Evolutionary conservation across 2,113 vertebrate genomes (phyloP).

Genomic region (Diadophis punctatus): DNA sequence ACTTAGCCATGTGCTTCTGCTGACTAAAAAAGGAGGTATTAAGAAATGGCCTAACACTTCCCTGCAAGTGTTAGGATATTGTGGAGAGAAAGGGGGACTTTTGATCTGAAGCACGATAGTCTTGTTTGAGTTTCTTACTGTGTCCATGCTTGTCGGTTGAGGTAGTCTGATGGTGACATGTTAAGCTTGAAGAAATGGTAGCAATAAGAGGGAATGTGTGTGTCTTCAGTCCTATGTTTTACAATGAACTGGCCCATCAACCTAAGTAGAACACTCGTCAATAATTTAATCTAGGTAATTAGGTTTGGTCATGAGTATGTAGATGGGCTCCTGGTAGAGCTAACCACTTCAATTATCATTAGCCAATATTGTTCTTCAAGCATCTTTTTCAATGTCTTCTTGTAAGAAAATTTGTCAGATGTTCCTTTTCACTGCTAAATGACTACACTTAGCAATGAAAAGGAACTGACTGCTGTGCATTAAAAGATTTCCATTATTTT

Average conservation of each 20-base stretch:
- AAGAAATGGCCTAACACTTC: neutral
- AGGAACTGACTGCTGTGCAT: neutral
- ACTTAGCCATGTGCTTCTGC: neutral
- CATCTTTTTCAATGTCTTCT: neutral
- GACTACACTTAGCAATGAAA: neutral
- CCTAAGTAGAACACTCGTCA: neutral
- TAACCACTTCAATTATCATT: neutral
- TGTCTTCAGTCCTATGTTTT: neutral
- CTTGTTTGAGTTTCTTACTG: neutral
- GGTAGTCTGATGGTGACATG: neutral
- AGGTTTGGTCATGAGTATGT: neutral
- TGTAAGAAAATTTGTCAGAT: neutral
- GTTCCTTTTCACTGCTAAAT: neutral
- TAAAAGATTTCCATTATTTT: neutral
- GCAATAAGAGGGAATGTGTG: neutral
- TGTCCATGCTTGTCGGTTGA: neutral
- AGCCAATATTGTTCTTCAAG: neutral
- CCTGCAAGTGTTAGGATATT: neutral
- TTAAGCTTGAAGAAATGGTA: neutral
- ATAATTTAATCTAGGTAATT: neutral
- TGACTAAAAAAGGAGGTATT: neutral
- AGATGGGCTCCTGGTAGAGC: neutral
- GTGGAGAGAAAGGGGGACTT: neutral
- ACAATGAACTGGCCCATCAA: neutral
- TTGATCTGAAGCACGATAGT: neutral